A percentile compares a stretch with the other conserved stretches of the same genome.
These are phyloP conservation scores for Drosophila ohnishii DNA, from an alignment of 1,140 invertebrate species.

Conservation along the genomic window DNA sequence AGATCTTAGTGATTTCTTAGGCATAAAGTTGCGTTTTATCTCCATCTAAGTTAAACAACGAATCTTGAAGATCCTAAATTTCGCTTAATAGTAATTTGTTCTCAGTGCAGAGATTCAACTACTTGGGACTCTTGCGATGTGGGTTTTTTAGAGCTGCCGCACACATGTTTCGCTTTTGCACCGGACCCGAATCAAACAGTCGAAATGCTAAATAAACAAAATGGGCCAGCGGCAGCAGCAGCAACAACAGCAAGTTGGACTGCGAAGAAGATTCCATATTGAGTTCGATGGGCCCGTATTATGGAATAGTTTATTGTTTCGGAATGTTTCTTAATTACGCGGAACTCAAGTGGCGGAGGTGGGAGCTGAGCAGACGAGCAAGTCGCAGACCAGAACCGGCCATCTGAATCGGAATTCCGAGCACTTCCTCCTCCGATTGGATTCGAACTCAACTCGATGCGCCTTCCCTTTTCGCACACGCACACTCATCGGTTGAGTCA, in stretches of 20 bases:
- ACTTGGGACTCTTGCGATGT: conserved; percentile 39
- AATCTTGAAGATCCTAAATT: not conserved
- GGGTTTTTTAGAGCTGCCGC: conserved; percentile 62
- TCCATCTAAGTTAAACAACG: too few relatives aligned
- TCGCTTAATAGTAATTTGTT: not conserved
- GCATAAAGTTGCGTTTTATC: not conserved
- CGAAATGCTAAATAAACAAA: conserved; percentile 53
- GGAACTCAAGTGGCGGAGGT: conserved; percentile 71
- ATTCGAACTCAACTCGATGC: conserved; percentile 24
- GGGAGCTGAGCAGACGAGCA: conserved; percentile 4
- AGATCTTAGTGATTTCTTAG: not conserved
- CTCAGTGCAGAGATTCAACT: conserved; percentile 39
- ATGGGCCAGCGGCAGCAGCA: conserved; percentile 8
- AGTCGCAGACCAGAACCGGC: conserved; percentile 33
- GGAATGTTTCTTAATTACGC: conserved; percentile 80
- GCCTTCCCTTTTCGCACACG: conserved; percentile 37
- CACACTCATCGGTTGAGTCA: conserved; percentile 54
- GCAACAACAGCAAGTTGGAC: conserved; percentile 8
- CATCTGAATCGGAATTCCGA: conserved; percentile 61
- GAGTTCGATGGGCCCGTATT: conserved; percentile 64
- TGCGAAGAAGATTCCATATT: conserved; percentile 46
- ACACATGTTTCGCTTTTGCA: conserved; percentile 72
- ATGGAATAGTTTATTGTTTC: conserved; percentile 74
- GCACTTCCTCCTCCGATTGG: conserved; percentile 58
- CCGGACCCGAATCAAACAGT: conserved; percentile 41